Percentiles rank a stretch among this genome's conserved stretches.
phyloP scores from a whole-genome alignment of 2,888 invertebrate species.

The Lasioglossum malachurum region DNA sequence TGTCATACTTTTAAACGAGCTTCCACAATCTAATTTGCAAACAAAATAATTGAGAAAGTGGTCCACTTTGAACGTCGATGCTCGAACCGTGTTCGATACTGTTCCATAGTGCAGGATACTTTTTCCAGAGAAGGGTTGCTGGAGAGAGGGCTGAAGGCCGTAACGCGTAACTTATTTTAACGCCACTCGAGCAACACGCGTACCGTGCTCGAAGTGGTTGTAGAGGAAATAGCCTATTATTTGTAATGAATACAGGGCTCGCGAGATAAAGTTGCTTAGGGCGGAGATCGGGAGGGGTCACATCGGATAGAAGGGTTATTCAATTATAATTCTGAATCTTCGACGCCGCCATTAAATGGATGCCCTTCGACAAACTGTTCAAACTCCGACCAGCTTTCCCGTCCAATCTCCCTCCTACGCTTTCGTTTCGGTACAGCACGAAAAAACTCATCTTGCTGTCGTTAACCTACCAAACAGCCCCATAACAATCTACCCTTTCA shows the following conservation, averaged over 20 bases:
- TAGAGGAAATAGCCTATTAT: slow-evolving; percentile 70
- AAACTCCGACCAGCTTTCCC: neutral
- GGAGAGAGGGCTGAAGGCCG: slow-evolving; percentile 7
- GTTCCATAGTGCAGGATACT: neutral
- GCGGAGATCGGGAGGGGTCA: slow-evolving; percentile 47
- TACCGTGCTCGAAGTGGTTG: slow-evolving; percentile 57
- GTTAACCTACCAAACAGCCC: neutral
- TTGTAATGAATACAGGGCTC: slow-evolving; percentile 68
- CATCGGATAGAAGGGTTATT: slow-evolving; percentile 50
- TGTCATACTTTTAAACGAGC: neutral
- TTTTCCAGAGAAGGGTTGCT: slow-evolving; percentile 27
- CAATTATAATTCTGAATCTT: slow-evolving; percentile 34
- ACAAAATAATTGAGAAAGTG: neutral
- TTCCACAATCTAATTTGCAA: neutral
- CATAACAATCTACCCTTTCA: neutral
- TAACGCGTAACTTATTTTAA: slow-evolving; percentile 50
- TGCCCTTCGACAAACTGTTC: neutral
- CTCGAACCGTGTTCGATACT: slow-evolving; percentile 4
- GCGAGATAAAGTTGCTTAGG: slow-evolving; percentile 60
- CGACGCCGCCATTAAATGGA: slow-evolving; percentile 24
- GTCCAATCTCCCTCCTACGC: neutral
- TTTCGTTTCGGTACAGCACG: neutral
- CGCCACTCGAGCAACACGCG: slow-evolving; percentile 56
- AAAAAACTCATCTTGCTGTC: neutral
- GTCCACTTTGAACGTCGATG: neutral